Base-by-base conservation (phyloP, 2,797 vertebrate species). In the Gallirallus australis region DNA sequence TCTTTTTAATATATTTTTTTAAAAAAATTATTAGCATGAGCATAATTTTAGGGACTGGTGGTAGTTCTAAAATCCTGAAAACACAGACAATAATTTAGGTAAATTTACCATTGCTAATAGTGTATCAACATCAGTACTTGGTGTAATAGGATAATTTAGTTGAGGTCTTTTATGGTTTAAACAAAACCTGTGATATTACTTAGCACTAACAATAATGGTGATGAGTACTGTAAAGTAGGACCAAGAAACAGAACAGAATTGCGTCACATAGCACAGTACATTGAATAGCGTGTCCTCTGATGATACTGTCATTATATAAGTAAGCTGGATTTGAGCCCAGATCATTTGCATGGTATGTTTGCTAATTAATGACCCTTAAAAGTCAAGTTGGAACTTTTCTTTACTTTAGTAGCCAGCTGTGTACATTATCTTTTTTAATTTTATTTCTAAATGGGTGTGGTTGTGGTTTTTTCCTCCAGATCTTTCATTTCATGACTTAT, bases 321-420 rank as follows among this genome's bases (percentile, higher is more conserved):
- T 12, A 69, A 76, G 1, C 6, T 91, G 66, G 73, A 79, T 82
- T 82, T 2, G 1, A 89, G 85, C 78, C 59, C 37, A 69, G 65
- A 89, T 75, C 8, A 56, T 78, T 86, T 86, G 8, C 80, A 25
- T 54, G 40, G 87, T 89, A 50, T 53, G 52, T 93, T 76, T 77
- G 54, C 80, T 85, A 72, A 7, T 54, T 89, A 66, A 85, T 82
- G 75, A 63, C 52, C 89, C 33, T 59, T 84, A 92, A 95, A 89
- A 79, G 81, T 82, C 76, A 89, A 79, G 30, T 37, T 95, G 28
- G 45, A 85, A 30, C 12, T 87, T 33, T 91, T 94, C 52, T 77
- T 35, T 42, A 39, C 27, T 91, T 80, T 82, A 61, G 91, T 80
- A 72, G 21, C 21, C 37, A 80, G 31, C 20, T 54, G 8, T 0